Evolutionary conservation across 1,140 invertebrate genomes (phyloP), one percentile per base, ranked within the genome.

Genomic region (Microplitis mediator): DNA sequence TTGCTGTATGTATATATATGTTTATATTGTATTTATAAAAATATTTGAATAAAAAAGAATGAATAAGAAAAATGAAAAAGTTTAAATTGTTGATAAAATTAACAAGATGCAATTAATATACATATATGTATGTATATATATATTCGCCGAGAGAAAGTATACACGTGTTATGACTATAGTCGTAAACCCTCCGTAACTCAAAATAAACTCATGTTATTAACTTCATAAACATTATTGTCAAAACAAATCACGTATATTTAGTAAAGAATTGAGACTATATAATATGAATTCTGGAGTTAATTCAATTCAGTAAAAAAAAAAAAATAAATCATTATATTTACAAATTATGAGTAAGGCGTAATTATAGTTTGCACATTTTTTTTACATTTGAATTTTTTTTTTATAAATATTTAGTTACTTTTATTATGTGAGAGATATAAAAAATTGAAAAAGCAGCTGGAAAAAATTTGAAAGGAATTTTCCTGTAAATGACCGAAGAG

Each of bases 151-250:
- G 50, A 72, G 39, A 45, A 45, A 45, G 65, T 31, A 51, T 72
- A 31, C 32, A 16, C 13, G 11, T 71, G 60, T 71, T 71, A 45
- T 61, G 34, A 61, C 58, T 63, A 31, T 60, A 60, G 31, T 51
- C 56, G 56, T 61, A 39, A 35, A 63, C 34, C 56, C 72, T 77
- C 61, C 67, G 68, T 69, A 68, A 75, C 31, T 63, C 78, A 77
- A 77, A 79, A 79, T 83, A 82, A 85, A 84, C 82, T 68, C 51
- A 63, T 77, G 79, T 82, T 81, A 86, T 83, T 83, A 84, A 85
- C 78, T 81, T 77, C 79, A 79, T 79, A 81, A 84, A 82, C 78
- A 78, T 70, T 62, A 74, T 75, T 78, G 74, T 63, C 78, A 75
- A 76, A 82, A 82, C 79, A 82, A 82, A 83, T 78, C 74, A 64